A percentile compares a stretch with the other conserved stretches of the same genome.
phyloP scores from a whole-genome alignment of 2,113 vertebrate species.

The Apus apus region DNA sequence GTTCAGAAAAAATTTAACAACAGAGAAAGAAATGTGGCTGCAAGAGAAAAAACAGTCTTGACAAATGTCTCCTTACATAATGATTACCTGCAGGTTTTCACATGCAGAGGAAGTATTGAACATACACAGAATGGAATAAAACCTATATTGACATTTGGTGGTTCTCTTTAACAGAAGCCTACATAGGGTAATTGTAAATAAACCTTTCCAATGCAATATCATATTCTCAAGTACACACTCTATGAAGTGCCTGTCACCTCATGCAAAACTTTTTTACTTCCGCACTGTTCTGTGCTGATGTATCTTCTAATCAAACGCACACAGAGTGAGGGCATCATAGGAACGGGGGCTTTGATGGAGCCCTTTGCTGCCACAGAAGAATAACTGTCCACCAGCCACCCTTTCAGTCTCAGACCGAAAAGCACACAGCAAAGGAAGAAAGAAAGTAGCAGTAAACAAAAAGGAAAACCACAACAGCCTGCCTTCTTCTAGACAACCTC shows the following conservation, averaged over 20 bases:
- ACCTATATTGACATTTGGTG: not conserved
- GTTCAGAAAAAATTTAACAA: not conserved
- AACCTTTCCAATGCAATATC: not conserved
- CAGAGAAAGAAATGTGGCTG: not conserved
- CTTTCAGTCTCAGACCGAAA: not conserved
- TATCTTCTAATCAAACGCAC: not conserved
- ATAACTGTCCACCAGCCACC: not conserved
- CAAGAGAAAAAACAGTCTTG: not conserved
- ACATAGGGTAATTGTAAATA: not conserved
- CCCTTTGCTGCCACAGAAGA: not conserved
- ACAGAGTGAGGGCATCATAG: not conserved
- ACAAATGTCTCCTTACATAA: not conserved
- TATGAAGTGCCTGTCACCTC: not conserved
- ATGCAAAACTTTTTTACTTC: not conserved
- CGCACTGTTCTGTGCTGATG: not conserved
- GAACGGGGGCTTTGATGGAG: not conserved
- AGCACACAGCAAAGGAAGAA: not conserved
- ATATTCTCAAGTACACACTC: not conserved
- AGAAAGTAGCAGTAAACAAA: slow-evolving; percentile 1
- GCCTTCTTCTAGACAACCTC: not conserved
- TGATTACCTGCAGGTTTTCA: not conserved
- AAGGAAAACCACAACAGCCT: not conserved
- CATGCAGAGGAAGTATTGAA: not conserved
- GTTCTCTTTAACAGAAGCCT: not conserved
- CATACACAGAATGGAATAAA: not conserved